Conservation (phyloP, 92 coral and sea anemone genomes). For the Zoanthus solanderi region DNA sequence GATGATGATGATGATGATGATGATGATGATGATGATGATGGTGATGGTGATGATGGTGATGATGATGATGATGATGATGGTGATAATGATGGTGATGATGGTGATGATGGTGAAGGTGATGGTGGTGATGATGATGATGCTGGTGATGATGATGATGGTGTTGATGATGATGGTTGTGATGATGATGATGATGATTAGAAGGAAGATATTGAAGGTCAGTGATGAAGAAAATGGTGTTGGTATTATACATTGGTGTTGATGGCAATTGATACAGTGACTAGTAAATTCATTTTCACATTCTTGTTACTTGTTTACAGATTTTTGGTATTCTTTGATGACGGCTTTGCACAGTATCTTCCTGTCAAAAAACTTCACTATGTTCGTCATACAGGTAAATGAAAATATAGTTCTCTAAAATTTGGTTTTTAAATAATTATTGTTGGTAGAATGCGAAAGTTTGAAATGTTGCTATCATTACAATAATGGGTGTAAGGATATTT, state of each 20-base stretch:
- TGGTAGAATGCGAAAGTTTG: no score
- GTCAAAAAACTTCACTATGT: constrained; percentile 93
- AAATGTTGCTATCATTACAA: no score
- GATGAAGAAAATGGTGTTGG: neutral
- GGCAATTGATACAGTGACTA: neutral
- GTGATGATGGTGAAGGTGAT: neutral
- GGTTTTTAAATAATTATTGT: no score
- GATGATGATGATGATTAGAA: neutral
- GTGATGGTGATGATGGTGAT: neutral
- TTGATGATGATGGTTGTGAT: neutral
- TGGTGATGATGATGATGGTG: neutral
- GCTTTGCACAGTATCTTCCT: constrained; percentile 96
- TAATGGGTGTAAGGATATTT: no score
- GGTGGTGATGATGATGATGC: neutral
- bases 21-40: neutral
- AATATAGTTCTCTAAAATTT: no score
- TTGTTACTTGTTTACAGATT: constrained; percentile 48
- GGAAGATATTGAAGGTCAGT: neutral
- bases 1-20: neutral
- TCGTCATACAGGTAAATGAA: constrained; percentile 83
- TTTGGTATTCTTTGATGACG: constrained; percentile 97
- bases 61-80: neutral
- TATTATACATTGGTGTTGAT: neutral
- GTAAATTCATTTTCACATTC: neutral
- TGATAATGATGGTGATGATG: neutral